Conservation (phyloP, 1,140 invertebrate genomes). For the Vollenhovia emeryi region DNA sequence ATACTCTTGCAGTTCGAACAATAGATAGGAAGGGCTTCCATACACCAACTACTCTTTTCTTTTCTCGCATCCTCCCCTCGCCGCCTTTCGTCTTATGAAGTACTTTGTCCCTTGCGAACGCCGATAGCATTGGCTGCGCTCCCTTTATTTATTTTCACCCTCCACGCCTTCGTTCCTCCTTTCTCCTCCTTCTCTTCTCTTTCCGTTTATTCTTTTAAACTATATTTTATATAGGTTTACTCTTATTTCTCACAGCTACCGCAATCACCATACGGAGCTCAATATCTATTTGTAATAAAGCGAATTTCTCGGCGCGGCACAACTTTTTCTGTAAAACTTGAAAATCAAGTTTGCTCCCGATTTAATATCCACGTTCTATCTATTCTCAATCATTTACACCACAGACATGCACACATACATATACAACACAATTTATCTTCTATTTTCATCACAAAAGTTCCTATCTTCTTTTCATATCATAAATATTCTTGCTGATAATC, state of each 20-base stretch:
- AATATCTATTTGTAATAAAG: slow-evolving; percentile 23
- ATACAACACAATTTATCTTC: neutral
- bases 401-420: neutral
- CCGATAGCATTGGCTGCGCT: slow-evolving; percentile 32
- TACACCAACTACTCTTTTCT: slow-evolving; percentile 53
- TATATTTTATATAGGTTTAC: slow-evolving; percentile 24
- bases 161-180: slow-evolving; percentile 5
- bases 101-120: slow-evolving; percentile 44
- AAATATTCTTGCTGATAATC: neutral
- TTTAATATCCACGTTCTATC: neutral
- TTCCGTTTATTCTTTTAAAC: neutral
- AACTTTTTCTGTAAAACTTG: slow-evolving; percentile 13
- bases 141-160: slow-evolving; percentile 65
- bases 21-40: slow-evolving; percentile 57
- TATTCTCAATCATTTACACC: neutral
- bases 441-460: neutral
- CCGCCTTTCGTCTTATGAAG: slow-evolving; percentile 57
- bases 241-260: slow-evolving; percentile 27
- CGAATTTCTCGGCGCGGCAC: neutral
- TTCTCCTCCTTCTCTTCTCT: slow-evolving; percentile 3
- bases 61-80: neutral
- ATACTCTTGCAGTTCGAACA: slow-evolving; percentile 76
- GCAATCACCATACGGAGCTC: slow-evolving; percentile 41
- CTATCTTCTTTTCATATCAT: neutral
- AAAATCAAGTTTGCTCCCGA: slow-evolving; percentile 1